A percentile compares a stretch with the other conserved stretches of the same genome.
Evolutionary conservation across 2,888 invertebrate genomes (phyloP).

Genomic region (Campaea margaritaria): DNA sequence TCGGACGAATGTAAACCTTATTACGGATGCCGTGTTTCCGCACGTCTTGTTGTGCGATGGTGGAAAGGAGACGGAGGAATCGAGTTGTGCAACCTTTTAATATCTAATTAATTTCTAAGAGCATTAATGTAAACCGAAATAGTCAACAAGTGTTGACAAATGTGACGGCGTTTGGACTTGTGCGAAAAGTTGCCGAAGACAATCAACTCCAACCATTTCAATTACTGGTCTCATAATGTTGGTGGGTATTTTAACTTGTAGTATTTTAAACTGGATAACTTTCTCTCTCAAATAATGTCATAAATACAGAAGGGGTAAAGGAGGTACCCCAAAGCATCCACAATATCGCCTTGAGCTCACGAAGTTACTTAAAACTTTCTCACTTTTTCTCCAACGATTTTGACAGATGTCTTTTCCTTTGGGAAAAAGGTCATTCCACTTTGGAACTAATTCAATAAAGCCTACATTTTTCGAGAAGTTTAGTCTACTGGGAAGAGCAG

Average conservation of each 20-base stretch:
- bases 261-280: conserved; percentile 33
- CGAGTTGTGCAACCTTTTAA: too few relatives aligned
- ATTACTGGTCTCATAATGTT: background rate
- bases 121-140: too few relatives aligned
- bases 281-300: conserved; percentile 27
- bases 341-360: conserved; percentile 39
- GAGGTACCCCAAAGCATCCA: conserved; percentile 37
- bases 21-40: too few relatives aligned
- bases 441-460: conserved; percentile 55
- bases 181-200: background rate
- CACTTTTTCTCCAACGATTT: conserved; percentile 50
- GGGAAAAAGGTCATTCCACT: conserved; percentile 47
- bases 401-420: conserved; percentile 56
- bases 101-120: too few relatives aligned
- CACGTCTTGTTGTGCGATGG: too few relatives aligned
- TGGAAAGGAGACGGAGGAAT: too few relatives aligned
- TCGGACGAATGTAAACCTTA: too few relatives aligned
- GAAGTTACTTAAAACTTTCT: conserved; percentile 50
- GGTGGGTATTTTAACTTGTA: conserved; percentile 13
- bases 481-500: conserved; percentile 27
- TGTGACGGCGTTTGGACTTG: too few relatives aligned
- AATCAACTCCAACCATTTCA: background rate
- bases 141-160: too few relatives aligned
- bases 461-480: conserved; percentile 30
- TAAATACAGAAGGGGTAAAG: conserved; percentile 31